Evolutionary conservation across 2,113 vertebrate genomes (phyloP).

Genomic region (Xerus inauris): DNA sequence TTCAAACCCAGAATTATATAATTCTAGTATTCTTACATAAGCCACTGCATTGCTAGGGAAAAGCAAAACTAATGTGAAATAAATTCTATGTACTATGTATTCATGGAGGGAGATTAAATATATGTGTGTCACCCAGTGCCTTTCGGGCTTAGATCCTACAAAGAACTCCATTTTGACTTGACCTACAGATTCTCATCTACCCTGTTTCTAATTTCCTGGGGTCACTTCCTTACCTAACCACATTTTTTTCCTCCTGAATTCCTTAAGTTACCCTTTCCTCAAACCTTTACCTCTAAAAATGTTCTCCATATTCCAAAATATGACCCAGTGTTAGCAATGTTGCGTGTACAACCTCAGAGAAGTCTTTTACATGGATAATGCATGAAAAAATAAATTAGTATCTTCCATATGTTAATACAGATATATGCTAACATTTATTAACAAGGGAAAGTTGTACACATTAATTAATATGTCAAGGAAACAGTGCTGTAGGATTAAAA

Average conservation of each 20-base stretch:
- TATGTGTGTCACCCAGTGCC: neutral
- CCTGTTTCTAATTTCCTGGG: neutral
- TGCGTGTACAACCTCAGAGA: neutral
- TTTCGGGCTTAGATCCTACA: neutral
- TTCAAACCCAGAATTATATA: neutral
- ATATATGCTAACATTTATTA: neutral
- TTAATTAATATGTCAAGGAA: neutral
- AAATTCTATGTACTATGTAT: neutral
- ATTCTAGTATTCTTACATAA: constrained; percentile 1
- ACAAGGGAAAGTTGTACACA: neutral
- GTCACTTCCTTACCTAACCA: neutral
- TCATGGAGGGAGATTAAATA: neutral
- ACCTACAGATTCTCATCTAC: neutral
- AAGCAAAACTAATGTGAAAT: neutral
- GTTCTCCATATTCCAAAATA: neutral
- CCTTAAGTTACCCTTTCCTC: neutral
- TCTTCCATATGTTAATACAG: neutral
- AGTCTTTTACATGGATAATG: neutral
- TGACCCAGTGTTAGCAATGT: neutral
- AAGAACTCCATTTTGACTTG: neutral
- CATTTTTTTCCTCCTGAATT: neutral
- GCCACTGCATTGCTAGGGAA: neutral
- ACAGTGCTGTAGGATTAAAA: neutral
- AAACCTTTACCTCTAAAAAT: neutral
- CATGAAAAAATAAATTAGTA: neutral